Conservation (phyloP, 2,113 vertebrate species). For the Mixornis gularis region DNA sequence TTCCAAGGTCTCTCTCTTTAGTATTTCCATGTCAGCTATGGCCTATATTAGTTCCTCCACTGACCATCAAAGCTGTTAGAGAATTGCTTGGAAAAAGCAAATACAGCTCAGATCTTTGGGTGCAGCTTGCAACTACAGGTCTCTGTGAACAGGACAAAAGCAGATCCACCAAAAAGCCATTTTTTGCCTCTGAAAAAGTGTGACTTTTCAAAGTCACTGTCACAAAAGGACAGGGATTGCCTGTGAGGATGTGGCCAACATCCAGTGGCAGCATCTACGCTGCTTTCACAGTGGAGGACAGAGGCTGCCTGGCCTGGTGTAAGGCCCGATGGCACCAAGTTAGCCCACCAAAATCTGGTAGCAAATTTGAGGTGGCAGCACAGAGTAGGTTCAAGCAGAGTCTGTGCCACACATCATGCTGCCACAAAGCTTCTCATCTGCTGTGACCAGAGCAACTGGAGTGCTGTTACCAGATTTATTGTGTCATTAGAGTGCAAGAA, state of each 20-base stretch:
- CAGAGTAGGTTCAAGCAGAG: background rate
- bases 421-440: background rate
- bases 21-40: background rate
- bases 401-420: rapidly evolving
- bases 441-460: background rate
- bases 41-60: background rate
- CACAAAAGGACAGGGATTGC: background rate
- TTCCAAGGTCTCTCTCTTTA: background rate
- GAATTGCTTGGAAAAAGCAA: background rate
- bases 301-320: background rate
- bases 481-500: background rate
- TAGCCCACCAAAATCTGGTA: background rate
- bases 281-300: background rate
- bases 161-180: background rate
- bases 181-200: background rate
- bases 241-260: background rate
- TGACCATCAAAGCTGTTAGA: background rate
- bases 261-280: rapidly evolving
- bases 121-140: background rate
- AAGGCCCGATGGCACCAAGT: background rate
- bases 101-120: background rate
- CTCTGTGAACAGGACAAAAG: background rate
- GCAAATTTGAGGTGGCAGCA: background rate
- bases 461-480: background rate
- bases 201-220: background rate